Evolutionary conservation across 2,888 invertebrate genomes (phyloP).

Genomic region (Acanthoscelides obtectus): DNA sequence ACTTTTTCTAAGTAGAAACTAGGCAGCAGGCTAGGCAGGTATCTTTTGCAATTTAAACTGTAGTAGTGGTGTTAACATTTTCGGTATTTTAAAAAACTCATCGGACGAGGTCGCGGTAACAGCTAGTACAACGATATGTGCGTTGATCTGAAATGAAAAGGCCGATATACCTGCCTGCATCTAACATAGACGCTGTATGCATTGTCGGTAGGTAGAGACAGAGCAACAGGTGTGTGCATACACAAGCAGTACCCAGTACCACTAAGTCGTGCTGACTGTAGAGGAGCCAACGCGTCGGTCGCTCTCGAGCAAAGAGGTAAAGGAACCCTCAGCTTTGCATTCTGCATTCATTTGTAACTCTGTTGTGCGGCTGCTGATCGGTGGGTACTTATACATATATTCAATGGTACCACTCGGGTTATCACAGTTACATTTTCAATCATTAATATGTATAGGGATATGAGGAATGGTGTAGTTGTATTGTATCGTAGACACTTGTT

Average conservation of each 20-base stretch:
- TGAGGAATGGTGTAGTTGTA: neutral
- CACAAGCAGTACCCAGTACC: neutral
- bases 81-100: too few relatives aligned
- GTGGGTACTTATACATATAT: neutral
- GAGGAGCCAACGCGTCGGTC: neutral
- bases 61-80: too few relatives aligned
- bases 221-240: neutral
- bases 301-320: too few relatives aligned
- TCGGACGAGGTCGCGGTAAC: too few relatives aligned
- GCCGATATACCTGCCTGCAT: too few relatives aligned
- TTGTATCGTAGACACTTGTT: neutral
- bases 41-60: too few relatives aligned
- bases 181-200: neutral
- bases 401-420: neutral
- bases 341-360: neutral
- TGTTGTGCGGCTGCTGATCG: neutral
- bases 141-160: too few relatives aligned
- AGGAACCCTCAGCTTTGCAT: neutral
- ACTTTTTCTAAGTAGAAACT: too few relatives aligned
- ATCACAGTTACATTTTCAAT: neutral
- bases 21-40: too few relatives aligned
- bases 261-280: neutral
- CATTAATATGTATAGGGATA: neutral
- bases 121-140: too few relatives aligned
- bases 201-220: neutral